Evolutionary conservation across 1,140 invertebrate genomes (phyloP).

Genomic region (Scaptomyza pallida): DNA sequence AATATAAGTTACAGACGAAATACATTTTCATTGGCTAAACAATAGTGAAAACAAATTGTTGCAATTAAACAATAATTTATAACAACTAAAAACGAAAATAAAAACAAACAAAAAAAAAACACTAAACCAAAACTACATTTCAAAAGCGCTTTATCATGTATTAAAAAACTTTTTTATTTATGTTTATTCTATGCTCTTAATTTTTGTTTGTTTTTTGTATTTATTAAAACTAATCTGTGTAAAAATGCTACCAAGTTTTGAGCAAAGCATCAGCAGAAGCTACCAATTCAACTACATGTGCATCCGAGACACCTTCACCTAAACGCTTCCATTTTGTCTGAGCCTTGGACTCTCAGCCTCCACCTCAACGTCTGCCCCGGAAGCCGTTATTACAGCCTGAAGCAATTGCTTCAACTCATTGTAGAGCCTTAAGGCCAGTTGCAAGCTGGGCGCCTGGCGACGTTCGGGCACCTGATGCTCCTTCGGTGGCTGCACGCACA

Average conservation of each 20-base stretch:
- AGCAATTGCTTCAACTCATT: conserved; percentile 76
- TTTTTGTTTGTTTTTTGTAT: conserved; percentile 19
- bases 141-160: conserved; percentile 27
- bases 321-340: conserved; percentile 18
- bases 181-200: conserved; percentile 27
- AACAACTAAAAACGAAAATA: conserved; percentile 28
- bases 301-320: neutral
- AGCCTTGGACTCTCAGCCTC: conserved; percentile 27
- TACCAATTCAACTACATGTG: conserved; percentile 25
- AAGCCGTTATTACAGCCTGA: conserved; percentile 60
- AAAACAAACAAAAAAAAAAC: conserved; percentile 38
- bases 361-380: conserved; percentile 42
- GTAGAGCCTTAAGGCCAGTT: conserved; percentile 66
- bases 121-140: conserved; percentile 43
- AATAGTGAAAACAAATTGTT: conserved; percentile 68
- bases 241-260: conserved; percentile 46
- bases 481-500: conserved; percentile 68
- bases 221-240: conserved; percentile 53
- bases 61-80: conserved; percentile 57
- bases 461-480: conserved; percentile 66
- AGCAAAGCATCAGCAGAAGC: conserved; percentile 34
- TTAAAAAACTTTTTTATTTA: conserved; percentile 53
- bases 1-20: conserved; percentile 63
- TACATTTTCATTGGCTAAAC: conserved; percentile 54
- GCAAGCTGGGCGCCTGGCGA: conserved; percentile 62